Conservation (phyloP, 2,113 vertebrate species). For the Otocyon megalotis region DNA sequence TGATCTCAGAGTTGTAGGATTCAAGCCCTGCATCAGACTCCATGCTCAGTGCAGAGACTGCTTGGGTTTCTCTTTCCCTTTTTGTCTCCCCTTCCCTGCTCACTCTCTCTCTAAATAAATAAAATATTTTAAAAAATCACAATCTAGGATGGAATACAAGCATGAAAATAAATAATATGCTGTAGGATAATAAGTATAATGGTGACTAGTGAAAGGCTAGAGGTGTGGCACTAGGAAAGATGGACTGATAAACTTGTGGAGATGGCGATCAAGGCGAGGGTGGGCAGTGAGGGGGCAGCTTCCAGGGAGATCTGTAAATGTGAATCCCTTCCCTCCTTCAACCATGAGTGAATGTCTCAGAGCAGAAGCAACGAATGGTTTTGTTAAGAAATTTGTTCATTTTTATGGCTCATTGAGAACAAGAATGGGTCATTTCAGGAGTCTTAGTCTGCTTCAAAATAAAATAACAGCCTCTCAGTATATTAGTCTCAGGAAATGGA, state of each 20-base stretch:
- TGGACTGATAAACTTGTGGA: neutral
- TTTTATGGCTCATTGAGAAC: neutral
- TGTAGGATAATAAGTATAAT: neutral
- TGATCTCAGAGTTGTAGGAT: neutral
- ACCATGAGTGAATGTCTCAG: neutral
- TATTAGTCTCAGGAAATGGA: neutral
- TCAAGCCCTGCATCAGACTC: neutral
- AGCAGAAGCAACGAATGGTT: neutral
- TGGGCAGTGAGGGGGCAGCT: neutral
- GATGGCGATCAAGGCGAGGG: neutral
- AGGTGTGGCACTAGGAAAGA: neutral
- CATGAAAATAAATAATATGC: neutral
- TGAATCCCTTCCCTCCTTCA: neutral
- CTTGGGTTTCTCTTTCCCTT: neutral
- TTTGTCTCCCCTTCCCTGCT: neutral
- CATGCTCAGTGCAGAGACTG: neutral
- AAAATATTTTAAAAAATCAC: neutral
- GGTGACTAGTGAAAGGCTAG: neutral
- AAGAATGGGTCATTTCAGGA: neutral
- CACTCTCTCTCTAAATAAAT: neutral
- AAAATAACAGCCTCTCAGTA: neutral
- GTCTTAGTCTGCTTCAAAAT: constrained; percentile 1
- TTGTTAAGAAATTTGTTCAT: constrained; percentile 32
- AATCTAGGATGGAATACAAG: neutral
- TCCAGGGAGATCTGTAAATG: neutral